phyloP scores from a whole-genome alignment of 1,140 invertebrate genomes.

The Drosophila kurseongensis region DNA sequence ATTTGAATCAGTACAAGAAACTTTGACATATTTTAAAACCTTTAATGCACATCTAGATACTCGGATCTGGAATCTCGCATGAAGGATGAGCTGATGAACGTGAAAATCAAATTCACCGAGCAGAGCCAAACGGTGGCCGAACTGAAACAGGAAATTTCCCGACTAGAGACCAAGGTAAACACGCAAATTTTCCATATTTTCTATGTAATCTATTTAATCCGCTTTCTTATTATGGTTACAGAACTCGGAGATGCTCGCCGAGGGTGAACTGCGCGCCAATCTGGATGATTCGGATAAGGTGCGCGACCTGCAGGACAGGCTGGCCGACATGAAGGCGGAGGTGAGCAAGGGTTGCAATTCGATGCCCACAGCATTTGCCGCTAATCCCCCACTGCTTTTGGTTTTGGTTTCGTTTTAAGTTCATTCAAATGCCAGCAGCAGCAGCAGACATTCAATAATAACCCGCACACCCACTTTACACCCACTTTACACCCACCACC shows the following conservation, averaged over 20 bases:
- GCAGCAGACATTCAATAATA: slow-evolving; percentile 1
- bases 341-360: slow-evolving; percentile 85
- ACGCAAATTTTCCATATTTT: not conserved
- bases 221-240: slow-evolving; percentile 80
- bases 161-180: slow-evolving; percentile 95
- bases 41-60: slow-evolving; percentile 85
- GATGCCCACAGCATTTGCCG: slow-evolving; percentile 3
- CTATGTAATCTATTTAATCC: not conserved
- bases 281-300: slow-evolving; percentile 93
- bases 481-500: slow-evolving; percentile 9
- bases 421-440: slow-evolving; percentile 24
- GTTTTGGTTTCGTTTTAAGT: slow-evolving; percentile 53
- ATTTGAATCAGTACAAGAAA: not conserved
- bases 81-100: slow-evolving; percentile 97
- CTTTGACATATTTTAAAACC: not conserved
- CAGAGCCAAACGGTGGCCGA: slow-evolving; percentile 97
- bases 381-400: slow-evolving; percentile 34
- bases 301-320: slow-evolving; percentile 94
- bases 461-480: slow-evolving; percentile 1
- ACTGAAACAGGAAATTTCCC: slow-evolving; percentile 96
- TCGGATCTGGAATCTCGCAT: slow-evolving; percentile 93
- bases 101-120: slow-evolving; percentile 96
- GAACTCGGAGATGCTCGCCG: slow-evolving; percentile 96
- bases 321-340: slow-evolving; percentile 96
- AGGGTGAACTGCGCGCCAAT: slow-evolving; percentile 93